Evolutionary conservation across 2,797 vertebrate species (phyloP).

Genomic region (Chelon auratus): DNA sequence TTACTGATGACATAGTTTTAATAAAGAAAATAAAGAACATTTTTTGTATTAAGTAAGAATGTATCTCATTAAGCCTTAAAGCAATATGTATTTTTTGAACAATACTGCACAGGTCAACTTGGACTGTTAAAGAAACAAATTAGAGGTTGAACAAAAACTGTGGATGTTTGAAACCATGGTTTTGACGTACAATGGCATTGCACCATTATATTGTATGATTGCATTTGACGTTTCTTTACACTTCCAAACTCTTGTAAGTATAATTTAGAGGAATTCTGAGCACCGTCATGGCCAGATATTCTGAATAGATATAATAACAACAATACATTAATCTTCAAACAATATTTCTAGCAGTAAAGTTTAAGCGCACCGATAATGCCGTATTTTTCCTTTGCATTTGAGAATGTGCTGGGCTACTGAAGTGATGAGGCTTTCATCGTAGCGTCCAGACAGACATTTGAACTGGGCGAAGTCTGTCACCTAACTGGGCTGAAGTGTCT

Average conservation of each 20-base stretch:
- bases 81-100: too few species aligned
- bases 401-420: constrained; percentile 25
- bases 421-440: constrained; percentile 55
- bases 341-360: not conserved
- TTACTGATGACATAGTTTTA: too few species aligned
- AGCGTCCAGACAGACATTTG: constrained; percentile 67
- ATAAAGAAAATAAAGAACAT: too few species aligned
- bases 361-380: not conserved
- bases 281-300: not conserved
- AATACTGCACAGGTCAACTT: not conserved
- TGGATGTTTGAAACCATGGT: not conserved
- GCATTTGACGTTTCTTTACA: not conserved
- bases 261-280: not conserved
- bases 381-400: constrained; percentile 3
- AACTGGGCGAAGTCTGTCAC: constrained; percentile 66
- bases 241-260: too few species aligned
- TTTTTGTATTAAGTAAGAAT: too few species aligned
- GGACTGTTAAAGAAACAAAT: not conserved
- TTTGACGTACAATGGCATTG: not conserved
- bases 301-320: not conserved
- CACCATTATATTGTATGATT: not conserved
- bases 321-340: not conserved
- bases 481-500: constrained; percentile 58
- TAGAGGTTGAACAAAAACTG: not conserved
- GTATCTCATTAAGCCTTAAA: too few species aligned